phyloP scores from a whole-genome alignment of 1,140 invertebrate genomes.

The Calliphora vicina region DNA sequence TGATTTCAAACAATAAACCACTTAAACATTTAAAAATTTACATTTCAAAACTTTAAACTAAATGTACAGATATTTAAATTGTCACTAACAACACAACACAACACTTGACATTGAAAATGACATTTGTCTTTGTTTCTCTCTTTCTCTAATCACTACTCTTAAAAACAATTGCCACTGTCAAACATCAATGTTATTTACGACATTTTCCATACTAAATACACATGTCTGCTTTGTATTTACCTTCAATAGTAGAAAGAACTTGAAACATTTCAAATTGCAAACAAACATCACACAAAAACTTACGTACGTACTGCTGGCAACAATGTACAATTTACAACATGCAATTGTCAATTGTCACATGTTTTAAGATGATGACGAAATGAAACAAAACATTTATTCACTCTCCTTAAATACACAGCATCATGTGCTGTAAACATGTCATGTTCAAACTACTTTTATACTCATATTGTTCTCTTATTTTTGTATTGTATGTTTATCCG shows the following conservation, averaged over 20 bases:
- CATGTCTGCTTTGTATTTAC: background rate
- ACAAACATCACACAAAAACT: too few species aligned
- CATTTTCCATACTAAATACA: background rate
- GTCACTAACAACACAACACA: too few species aligned
- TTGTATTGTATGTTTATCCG: too few species aligned
- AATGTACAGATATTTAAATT: background rate
- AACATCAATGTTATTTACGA: background rate
- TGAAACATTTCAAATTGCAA: background rate
- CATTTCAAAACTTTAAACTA: background rate
- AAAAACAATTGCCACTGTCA: background rate
- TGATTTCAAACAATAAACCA: background rate
- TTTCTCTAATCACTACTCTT: background rate
- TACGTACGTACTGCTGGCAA: too few species aligned
- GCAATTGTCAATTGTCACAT: slow-evolving; percentile 16
- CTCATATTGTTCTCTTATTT: too few species aligned
- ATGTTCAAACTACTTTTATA: background rate
- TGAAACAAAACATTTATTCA: background rate
- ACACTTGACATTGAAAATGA: slow-evolving; percentile 13
- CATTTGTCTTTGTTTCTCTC: background rate
- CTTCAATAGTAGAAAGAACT: background rate
- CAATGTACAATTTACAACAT: background rate
- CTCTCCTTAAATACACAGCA: background rate
- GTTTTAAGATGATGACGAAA: background rate
- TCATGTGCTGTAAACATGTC: background rate
- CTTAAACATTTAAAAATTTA: background rate